Evolutionary conservation across 2,113 vertebrate genomes (phyloP).

Genomic region (Catharus bicknelli): DNA sequence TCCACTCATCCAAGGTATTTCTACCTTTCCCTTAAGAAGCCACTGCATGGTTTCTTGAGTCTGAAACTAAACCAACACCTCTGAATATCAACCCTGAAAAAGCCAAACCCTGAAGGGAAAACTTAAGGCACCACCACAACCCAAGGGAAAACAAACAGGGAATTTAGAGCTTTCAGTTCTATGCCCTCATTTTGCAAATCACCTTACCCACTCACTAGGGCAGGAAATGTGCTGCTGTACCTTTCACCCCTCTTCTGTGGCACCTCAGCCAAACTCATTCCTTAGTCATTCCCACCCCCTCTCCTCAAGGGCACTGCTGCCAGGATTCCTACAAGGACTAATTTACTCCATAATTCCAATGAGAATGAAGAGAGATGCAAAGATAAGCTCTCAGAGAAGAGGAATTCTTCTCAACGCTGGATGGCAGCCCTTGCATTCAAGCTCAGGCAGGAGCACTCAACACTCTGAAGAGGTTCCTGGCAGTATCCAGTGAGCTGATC

Average conservation of each 20-base stretch:
- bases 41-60: background rate
- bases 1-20: background rate
- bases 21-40: background rate
- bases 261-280: background rate
- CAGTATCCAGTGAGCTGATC: background rate
- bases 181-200: background rate
- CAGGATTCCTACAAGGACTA: background rate
- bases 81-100: background rate
- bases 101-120: background rate
- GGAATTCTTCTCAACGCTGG: background rate
- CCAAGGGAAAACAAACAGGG: background rate
- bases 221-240: accelerated
- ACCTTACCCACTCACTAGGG: accelerated
- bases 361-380: background rate
- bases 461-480: background rate
- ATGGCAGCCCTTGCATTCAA: background rate
- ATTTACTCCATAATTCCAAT: background rate
- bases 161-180: background rate
- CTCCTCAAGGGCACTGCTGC: background rate
- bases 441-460: background rate
- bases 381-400: background rate
- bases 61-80: background rate
- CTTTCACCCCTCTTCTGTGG: background rate
- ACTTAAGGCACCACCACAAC: accelerated
- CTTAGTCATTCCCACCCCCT: background rate